Base-by-base conservation (phyloP, 2,888 invertebrate species). In the Scaptomyza tumidula region DNA sequence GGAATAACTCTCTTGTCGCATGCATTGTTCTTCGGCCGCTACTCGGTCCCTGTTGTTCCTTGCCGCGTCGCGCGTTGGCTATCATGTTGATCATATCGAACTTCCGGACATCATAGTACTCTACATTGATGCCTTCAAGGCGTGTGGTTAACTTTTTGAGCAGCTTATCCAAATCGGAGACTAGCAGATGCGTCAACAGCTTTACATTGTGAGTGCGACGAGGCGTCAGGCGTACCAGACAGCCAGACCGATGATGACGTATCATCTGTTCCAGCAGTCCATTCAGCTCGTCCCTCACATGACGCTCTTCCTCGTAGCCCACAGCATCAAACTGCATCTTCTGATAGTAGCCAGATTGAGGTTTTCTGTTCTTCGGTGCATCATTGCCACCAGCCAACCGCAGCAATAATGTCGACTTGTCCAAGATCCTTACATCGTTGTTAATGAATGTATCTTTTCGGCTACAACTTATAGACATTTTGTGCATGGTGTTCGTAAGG, bases 61-160 rank as follows among this genome's bases (percentile, higher is more conserved):
- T 60, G n/a, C 39, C 31, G 0, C 64, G 74, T 29, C 54, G 50
- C 1, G 33, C 27, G 5, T 11, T 14, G 7, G 27, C 63, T 19
- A 90, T 45, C 73, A 89, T 69, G 31, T 88, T 89, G 6, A 85
- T 48, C 76, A 89, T 79, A n/a, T 89, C 89, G 29, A 88, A 89
- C 45, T 89, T 89, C 4, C 85, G 81, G 46, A 89, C 68, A 65
- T 89, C 89, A 29, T 71, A 83, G 53, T 87, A 89, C 49, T 89
- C 88, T n/a, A 90, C 59, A 46, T 68, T 70, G 19, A 89, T 77
- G 27, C 29, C 39, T 3, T 62, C 55, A 0, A 89, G 43, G 6
- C 71, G 80, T 19, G 41, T 53, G 76, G 0, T 72, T 69, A 74
- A 2, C 10, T 52, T 41, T 11, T 44, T 37, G 59, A 89, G 53